These are phyloP conservation scores for Danaus plexippus DNA, from an alignment of 1,140 invertebrate species.

Conservation along the genomic window DNA sequence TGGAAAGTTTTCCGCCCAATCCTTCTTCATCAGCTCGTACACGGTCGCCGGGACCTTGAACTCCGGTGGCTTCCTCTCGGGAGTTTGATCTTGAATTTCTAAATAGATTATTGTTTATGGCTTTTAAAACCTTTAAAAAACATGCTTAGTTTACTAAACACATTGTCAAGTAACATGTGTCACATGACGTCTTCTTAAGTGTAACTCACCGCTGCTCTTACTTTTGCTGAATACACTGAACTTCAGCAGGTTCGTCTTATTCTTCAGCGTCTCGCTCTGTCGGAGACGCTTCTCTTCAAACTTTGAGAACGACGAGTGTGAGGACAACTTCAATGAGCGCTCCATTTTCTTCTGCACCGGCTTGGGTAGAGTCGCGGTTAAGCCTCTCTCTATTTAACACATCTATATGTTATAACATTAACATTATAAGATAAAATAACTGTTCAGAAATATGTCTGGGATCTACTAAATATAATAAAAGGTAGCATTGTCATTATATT, in stretches of 20 bases:
- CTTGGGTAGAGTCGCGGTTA: conserved; percentile 44
- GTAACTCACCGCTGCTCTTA: conserved; percentile 59
- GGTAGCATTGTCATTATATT: too few species aligned
- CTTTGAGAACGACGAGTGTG: conserved; percentile 77
- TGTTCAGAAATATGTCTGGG: too few species aligned
- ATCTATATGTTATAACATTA: not conserved
- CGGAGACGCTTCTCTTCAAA: conserved; percentile 91
- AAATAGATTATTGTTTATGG: not conserved
- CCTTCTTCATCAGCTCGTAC: conserved; percentile 54
- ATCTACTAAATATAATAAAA: too few species aligned
- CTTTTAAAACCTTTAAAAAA: too few species aligned
- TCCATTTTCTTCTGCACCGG: conserved; percentile 48
- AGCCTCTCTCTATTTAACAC: conserved; percentile 42
- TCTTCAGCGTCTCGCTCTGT: conserved; percentile 81
- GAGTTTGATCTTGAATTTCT: conserved; percentile 31
- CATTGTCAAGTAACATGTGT: not conserved
- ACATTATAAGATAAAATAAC: too few species aligned
- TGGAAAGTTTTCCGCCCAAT: conserved; percentile 54
- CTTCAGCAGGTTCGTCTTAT: conserved; percentile 80
- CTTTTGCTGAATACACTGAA: conserved; percentile 86
- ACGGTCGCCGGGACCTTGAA: conserved; percentile 51
- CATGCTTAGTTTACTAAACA: too few species aligned
- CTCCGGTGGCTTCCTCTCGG: conserved; percentile 38
- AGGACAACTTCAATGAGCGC: conserved; percentile 32
- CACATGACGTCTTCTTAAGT: not conserved